These are phyloP conservation scores for Apoderus coryli DNA, from an alignment of 2,888 invertebrate genomes.

Conservation along the genomic window DNA sequence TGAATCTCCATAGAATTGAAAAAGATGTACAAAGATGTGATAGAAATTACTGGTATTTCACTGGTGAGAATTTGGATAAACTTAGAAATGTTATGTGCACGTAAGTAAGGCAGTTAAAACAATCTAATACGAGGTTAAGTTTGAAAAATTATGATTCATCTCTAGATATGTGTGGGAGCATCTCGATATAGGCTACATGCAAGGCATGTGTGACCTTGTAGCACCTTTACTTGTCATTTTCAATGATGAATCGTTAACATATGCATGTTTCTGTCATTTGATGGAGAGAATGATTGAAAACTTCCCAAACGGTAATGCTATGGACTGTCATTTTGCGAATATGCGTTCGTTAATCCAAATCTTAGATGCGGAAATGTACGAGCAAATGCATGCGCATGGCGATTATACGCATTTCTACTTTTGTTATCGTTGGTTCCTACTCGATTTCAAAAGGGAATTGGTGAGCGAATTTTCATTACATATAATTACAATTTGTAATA, in stretches of 20 bases:
- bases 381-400: constrained; percentile 86
- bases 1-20: constrained; percentile 88
- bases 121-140: constrained; percentile 2
- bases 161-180: constrained; percentile 92
- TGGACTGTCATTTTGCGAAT: constrained; percentile 93
- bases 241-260: constrained; percentile 81
- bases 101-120: constrained; percentile 47
- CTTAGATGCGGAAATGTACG: constrained; percentile 84
- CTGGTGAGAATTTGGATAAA: constrained; percentile 81
- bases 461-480: constrained; percentile 21
- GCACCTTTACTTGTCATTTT: constrained; percentile 86
- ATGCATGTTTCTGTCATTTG: constrained; percentile 79
- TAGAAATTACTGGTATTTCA: constrained; percentile 87
- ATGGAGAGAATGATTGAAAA: constrained; percentile 87
- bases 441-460: constrained; percentile 91
- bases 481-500: no score
- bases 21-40: constrained; percentile 95
- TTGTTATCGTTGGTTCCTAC: constrained; percentile 92
- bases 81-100: constrained; percentile 92
- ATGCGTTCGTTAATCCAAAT: constrained; percentile 85
- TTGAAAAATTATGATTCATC: constrained; percentile 7
- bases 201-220: constrained; percentile 94
- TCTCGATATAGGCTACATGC: constrained; percentile 87
- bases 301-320: constrained; percentile 84
- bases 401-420: constrained; percentile 97